Base-by-base conservation (phyloP, 2,888 invertebrate species). In the Agonopterix arenella region DNA sequence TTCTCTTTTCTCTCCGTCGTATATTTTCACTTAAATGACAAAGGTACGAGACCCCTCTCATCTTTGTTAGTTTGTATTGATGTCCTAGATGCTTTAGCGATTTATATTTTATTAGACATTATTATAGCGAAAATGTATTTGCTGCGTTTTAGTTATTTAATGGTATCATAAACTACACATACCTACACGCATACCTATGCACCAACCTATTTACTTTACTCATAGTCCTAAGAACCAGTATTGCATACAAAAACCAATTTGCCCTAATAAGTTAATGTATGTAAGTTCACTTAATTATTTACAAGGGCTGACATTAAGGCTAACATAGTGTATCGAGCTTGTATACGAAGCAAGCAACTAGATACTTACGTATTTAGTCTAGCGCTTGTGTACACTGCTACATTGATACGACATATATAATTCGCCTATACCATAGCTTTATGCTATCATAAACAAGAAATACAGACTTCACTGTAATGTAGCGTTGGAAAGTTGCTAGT, bases 11-110 rank as follows among this genome's bases (percentile, higher is more conserved):
- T 77, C 66, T 64, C 65, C 74, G 78, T 77, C 84, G 85, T 88
- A 86, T 85, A 86, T 89, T 86, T 84, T 86, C 88, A 86, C 88
- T 88, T 86, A 83, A 85, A 84, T 85, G 85, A 85, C 83, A 78
- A 76, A 80, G 80, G 78, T 80, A 77, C 79, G 78, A 74, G 80
- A 79, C 81, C 80, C 72, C 76, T 76, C 78, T 77, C 73, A 73
- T 71, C 73, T 73, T 70, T 73, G 75, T 73, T 81, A 74, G 72
- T 70, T 70, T 69, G 64, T 71, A 71, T 70, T 65, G 66, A 66
- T 70, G 66, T 64, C 66, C 65, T 64, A 60, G 63, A 68, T 67
- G 13, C 11, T n/a, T 13, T 43, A 43, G 11, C 43, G 3, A 13
- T 43, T 43, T 13, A 28, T 28, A 28, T 28, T 28, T 28, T 28